A percentile compares a stretch with the other conserved stretches of the same genome.
phyloP scores from a whole-genome alignment of 35 echinoderm and acorn worm genomes.

The Lytechinus pictus region DNA sequence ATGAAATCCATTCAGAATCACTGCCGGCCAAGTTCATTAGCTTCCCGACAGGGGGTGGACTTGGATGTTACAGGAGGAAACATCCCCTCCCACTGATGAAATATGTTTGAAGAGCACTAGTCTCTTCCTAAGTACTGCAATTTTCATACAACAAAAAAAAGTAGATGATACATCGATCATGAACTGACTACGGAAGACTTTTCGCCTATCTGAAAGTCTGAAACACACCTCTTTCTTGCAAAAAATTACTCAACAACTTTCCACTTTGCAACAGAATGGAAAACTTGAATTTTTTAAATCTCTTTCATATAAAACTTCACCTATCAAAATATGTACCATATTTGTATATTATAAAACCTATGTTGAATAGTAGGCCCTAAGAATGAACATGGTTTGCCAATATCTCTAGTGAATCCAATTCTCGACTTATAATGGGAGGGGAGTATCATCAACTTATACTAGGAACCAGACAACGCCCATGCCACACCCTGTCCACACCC shows the following conservation, averaged over 20 bases:
- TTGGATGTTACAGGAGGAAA: constrained; percentile 21
- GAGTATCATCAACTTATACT: too few relatives aligned
- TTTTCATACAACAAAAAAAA: background rate
- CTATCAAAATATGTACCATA: background rate
- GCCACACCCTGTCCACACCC: background rate
- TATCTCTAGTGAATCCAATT: too few relatives aligned
- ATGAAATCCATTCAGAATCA: constrained; percentile 26
- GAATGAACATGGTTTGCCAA: too few relatives aligned
- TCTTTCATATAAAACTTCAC: background rate
- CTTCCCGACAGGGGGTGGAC: background rate
- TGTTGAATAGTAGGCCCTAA: too few relatives aligned
- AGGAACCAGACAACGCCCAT: background rate
- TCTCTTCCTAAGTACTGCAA: background rate
- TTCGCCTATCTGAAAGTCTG: background rate
- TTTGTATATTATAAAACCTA: too few relatives aligned
- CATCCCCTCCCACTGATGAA: constrained; percentile 16
- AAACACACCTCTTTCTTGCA: background rate
- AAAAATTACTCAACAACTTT: background rate
- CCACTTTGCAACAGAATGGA: background rate
- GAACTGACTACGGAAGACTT: background rate
- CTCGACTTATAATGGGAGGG: too few relatives aligned
- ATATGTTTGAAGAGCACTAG: background rate
- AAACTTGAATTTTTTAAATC: background rate
- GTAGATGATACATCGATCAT: background rate
- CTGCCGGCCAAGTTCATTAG: constrained; percentile 37